Evolutionary conservation across 2,113 vertebrate genomes (phyloP), one percentile per base, ranked within the genome.

Genomic region (Tyto alba): DNA sequence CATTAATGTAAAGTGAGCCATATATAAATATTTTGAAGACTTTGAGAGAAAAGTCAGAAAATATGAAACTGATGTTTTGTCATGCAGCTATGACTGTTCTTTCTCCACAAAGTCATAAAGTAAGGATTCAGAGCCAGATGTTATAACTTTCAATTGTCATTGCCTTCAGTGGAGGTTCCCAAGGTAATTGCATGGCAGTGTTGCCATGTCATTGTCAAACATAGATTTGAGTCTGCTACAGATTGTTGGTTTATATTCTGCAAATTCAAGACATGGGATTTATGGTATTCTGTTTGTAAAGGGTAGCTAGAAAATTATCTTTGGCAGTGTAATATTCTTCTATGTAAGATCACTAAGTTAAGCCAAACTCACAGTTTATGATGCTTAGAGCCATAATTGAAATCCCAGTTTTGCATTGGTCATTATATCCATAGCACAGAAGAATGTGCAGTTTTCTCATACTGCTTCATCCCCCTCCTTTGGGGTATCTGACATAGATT

Each of bases 181-280:
- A 68, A 85, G 62, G 57, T 78, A 90, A 81, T 81, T 7, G 1
- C 22, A 30, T 68, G 40, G 25, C 64, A 89, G 30, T 64, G 10
- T 62, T 95, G 75, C 63, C 88, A 86, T 93, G 48, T 69, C 90
- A 66, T 83, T 78, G 60, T 90, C 83, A 90, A 81, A 77, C 76
- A 60, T 9, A 78, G 40, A 40, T 92, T 73, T 87, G 73, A 93
- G 48, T 78, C 66, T 82, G 52, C 43, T 86, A 34, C 38, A 85
- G 48, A 68, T n/a, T 86, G 56, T 66, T 69, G 13, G 25, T 87
- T 84, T 91, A 19, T 81, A 68, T 77, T 90, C 38, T 34, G 1
- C 60, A 89, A 94, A 68, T 82, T 90, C 74, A 89, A 92, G 52
- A 60, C 25, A 50, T n/a, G 18, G 27, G 66, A 75, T 92, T 92